Evolutionary conservation across 35 echinoderm and acorn worm genomes (phyloP), one percentile per base, ranked within the genome.

Genomic region (Nesometra sesokonis): DNA sequence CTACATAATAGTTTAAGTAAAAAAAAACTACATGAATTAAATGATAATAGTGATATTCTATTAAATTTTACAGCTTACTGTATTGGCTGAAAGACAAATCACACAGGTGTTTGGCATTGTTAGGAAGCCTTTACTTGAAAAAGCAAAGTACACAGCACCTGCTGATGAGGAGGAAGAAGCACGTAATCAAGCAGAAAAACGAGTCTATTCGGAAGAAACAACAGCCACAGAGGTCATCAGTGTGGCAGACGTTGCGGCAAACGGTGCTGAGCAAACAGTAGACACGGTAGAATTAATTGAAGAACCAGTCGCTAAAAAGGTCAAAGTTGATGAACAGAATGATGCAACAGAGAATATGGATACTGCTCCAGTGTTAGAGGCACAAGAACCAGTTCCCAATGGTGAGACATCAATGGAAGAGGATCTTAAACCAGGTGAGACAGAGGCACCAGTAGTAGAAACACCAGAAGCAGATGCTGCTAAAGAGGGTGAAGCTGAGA

Each of bases 1-100:
- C n/a, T n/a, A n/a, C n/a, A n/a, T n/a, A n/a, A n/a, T n/a, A n/a
- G n/a, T n/a, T n/a, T n/a, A n/a, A n/a, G n/a, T n/a, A n/a, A n/a
- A n/a, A n/a, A n/a, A n/a, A n/a, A n/a, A n/a, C n/a, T n/a, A n/a
- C n/a, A n/a, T n/a, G n/a, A n/a, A n/a, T n/a, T n/a, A 35, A 33
- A 86, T 77, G 31, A 77, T 33, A 52, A 79, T 30, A 11, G 19
- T 31, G 17, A 31, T 81, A 37, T 13, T 82, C 33, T 81, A 23
- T 78, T 30, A 11, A 21, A 27, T 43, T 80, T 87, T 35, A 4
- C 86, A 97, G 94, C 91, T 97, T 0, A 91, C 94, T 13, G 91
- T 92, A 31, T 77, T 97, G 39, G 94, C 94, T 0, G 94, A 97
- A 79, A 97, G 91, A 79, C 89, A 93, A 78, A 86, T 97, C 0